A percentile compares a stretch with the other conserved stretches of the same genome.
Conservation (phyloP, 92 coral and sea anemone species). For the Virgularia gustaviana region DNA sequence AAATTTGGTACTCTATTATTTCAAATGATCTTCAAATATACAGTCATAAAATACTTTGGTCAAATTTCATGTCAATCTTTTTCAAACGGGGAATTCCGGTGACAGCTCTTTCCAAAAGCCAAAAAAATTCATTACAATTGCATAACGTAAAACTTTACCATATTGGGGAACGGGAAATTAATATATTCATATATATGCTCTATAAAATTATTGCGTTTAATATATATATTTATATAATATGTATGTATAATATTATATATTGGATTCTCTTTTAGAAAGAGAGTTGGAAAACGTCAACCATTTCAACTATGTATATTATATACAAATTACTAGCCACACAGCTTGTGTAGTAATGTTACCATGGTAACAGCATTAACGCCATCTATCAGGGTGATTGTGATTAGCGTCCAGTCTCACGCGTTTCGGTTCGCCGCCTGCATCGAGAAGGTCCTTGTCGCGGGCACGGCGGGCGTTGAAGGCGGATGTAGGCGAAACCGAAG, state of each 20-base stretch:
- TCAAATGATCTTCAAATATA: no score
- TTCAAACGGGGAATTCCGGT: no score
- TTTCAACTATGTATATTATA: background rate
- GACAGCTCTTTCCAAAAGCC: background rate
- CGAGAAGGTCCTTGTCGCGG: constrained; percentile 73
- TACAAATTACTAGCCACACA: constrained; percentile 18
- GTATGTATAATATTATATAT: background rate
- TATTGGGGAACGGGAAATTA: no score
- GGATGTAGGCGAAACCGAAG: constrained; percentile 85
- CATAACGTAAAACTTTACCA: background rate
- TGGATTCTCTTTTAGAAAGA: background rate
- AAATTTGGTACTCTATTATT: no score
- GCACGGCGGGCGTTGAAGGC: constrained; percentile 64
- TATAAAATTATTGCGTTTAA: no score
- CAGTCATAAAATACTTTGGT: no score
- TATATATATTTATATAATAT: background rate
- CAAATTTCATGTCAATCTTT: no score
- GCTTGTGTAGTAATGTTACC: constrained; percentile 8
- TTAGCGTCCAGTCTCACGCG: constrained; percentile 80
- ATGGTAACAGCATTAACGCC: constrained; percentile 91
- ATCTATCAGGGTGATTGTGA: constrained; percentile 74
- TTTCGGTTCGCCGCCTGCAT: constrained; percentile 68
- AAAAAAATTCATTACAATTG: background rate
- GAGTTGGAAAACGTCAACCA: background rate
- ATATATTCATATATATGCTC: no score